Percentiles rank a stretch among this genome's conserved stretches.
Evolutionary conservation across 1,140 invertebrate species (phyloP).

Genomic region (Magallana gigas): DNA sequence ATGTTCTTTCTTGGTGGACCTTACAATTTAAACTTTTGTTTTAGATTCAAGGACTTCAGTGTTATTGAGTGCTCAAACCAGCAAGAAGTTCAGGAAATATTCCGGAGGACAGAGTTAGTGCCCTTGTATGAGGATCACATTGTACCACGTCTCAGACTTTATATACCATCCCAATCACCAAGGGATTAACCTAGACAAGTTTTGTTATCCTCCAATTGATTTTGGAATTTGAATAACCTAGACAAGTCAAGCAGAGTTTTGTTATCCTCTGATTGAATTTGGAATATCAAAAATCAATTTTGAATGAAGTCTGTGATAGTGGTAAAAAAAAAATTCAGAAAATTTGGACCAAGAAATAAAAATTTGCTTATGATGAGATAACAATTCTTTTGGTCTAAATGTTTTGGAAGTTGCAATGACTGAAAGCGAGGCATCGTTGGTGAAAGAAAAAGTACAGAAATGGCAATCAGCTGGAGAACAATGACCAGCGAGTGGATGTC

Average conservation of each 20-base stretch:
- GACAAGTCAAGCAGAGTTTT: no score
- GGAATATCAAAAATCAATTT: no score
- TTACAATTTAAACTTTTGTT: not conserved
- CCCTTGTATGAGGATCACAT: conserved; percentile 16
- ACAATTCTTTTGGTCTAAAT: no score
- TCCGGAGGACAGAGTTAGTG: not conserved
- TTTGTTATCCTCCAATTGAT: no score
- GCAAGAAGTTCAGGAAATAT: not conserved
- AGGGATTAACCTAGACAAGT: not conserved
- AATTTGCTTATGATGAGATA: no score
- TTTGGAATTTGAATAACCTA: not conserved
- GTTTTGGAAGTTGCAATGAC: no score
- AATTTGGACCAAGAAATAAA: no score
- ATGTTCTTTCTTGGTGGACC: no score
- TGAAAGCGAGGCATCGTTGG: not conserved
- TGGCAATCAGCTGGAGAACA: not conserved
- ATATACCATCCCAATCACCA: not conserved
- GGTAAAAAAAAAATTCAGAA: no score
- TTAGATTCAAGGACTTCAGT: not conserved
- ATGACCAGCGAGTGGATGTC: no score
- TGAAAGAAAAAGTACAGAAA: not conserved
- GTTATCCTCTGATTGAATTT: no score
- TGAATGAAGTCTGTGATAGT: no score
- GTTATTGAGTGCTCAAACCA: not conserved
- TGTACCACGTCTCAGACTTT: not conserved